Base-by-base conservation (phyloP, 2,888 invertebrate genomes). In the Meliscaeva auricollis region DNA sequence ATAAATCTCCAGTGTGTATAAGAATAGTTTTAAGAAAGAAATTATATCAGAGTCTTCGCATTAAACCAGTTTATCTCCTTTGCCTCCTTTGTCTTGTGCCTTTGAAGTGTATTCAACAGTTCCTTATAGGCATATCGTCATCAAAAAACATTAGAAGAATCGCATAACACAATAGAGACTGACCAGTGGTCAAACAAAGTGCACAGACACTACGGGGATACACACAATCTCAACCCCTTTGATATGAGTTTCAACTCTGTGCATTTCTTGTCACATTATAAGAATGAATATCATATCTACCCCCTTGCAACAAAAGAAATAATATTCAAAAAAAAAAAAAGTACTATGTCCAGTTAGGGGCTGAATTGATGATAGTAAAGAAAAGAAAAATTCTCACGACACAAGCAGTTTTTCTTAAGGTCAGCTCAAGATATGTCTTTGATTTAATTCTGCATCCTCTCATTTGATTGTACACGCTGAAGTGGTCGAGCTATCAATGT, bases 21-120 rank as follows among this genome's bases (percentile, higher is more conserved):
- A 26, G 44, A 30, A 62, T 30, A 8, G 15, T 62, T 9, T 22
- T n/a, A 26, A 30, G 9, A 11, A 62, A 26, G 11, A 60, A 20
- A 20, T 20, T 20, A 15, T 17, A 32, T 22, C 20, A 7, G 20
- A 46, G 13, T 54, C 9, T 62, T n/a, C 48, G 35, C 30, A 76
- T 76, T 70, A 76, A 81, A 76, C 81, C 70, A 58, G 81, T 81
- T 81, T 70, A 44, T 30, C 50, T 75, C 38, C 62, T 70, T 69
- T 64, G 11, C 58, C 3, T 66, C 62, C 56, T 50, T 70, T 81
- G 64, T 76, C 48, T 76, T 76, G 62, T 62, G 9, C 11, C 54
- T 35, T 69, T 75, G 52, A 62, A 38, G 54, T 26, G 56, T 17
- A 48, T 69, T 80, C 75, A 80, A 75, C 80, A 80, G 68, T 80